phyloP scores from a whole-genome alignment of 2,113 vertebrate genomes.

The Pyxicephalus adspersus region DNA sequence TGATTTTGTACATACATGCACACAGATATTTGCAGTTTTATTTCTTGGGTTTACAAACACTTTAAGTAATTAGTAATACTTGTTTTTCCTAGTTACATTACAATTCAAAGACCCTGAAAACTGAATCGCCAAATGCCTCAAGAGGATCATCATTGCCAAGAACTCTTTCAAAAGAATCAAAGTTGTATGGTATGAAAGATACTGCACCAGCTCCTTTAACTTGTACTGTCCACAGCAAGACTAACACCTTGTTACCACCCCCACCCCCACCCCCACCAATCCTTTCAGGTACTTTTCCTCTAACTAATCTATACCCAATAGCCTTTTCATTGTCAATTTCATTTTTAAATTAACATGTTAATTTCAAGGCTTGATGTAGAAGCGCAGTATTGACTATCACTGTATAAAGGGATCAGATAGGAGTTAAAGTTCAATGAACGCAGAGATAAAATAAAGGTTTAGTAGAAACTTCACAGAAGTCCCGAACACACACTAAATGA shows the following conservation, averaged over 20 bases:
- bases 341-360: too few relatives aligned
- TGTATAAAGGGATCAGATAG: too few relatives aligned
- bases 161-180: constrained; percentile 97
- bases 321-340: neutral
- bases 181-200: constrained; percentile 98
- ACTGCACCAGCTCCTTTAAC: constrained; percentile 74
- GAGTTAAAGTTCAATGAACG: too few relatives aligned
- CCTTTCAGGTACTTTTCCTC: constrained; percentile 86
- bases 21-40: too few relatives aligned
- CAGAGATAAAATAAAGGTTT: too few relatives aligned
- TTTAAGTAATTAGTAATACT: neutral
- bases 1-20: neutral
- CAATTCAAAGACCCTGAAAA: constrained; percentile 97
- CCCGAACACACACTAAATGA: too few relatives aligned
- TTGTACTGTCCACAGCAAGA: constrained; percentile 86
- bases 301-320: constrained; percentile 30
- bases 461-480: too few relatives aligned
- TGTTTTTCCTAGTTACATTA: constrained; percentile 85
- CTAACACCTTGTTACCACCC: constrained; percentile 94
- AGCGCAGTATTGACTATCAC: too few relatives aligned
- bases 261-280: constrained; percentile 94
- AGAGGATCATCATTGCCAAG: constrained; percentile 95
- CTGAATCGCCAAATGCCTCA: constrained; percentile 91
- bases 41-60: neutral
- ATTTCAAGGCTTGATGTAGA: too few relatives aligned